Evolutionary conservation across 2,797 vertebrate species (phyloP).

Genomic region (Carcharodon carcharias): DNA sequence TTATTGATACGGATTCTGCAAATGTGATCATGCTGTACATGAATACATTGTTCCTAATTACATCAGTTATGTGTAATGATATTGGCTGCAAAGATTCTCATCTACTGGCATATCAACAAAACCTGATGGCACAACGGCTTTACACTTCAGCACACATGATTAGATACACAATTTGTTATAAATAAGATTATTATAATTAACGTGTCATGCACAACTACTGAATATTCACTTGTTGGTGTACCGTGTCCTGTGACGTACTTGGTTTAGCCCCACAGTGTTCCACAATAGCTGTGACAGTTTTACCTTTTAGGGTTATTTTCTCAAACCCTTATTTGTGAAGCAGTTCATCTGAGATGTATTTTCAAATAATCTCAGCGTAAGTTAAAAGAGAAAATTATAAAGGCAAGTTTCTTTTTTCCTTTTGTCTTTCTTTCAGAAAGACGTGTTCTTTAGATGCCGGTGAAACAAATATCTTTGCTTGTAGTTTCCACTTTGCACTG

Average conservation of each 20-base stretch:
- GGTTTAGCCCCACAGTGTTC: neutral
- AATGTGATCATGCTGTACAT: conserved; percentile 32
- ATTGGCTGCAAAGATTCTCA: conserved; percentile 19
- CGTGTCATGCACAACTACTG: conserved; percentile 19
- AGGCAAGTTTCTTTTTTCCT: neutral
- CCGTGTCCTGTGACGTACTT: neutral
- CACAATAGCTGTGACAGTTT: neutral
- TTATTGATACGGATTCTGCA: conserved; percentile 33
- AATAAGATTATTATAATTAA: conserved; percentile 38
- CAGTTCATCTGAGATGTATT: neutral
- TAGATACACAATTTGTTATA: conserved; percentile 37
- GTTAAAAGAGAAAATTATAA: neutral
- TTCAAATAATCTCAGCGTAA: neutral
- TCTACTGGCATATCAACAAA: conserved; percentile 29
- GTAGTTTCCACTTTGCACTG: neutral
- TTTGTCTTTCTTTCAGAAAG: neutral
- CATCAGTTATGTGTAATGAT: conserved; percentile 36
- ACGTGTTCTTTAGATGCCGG: neutral
- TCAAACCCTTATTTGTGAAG: too few relatives aligned
- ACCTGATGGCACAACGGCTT: conserved; percentile 28
- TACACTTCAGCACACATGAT: conserved; percentile 36
- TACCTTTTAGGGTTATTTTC: neutral
- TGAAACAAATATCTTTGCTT: neutral
- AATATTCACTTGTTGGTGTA: conserved; percentile 13
- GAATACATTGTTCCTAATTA: conserved; percentile 36